A percentile compares a stretch with the other conserved stretches of the same genome.
Conservation (phyloP, 2,888 invertebrate genomes). For the Strigamia transsilvanica region DNA sequence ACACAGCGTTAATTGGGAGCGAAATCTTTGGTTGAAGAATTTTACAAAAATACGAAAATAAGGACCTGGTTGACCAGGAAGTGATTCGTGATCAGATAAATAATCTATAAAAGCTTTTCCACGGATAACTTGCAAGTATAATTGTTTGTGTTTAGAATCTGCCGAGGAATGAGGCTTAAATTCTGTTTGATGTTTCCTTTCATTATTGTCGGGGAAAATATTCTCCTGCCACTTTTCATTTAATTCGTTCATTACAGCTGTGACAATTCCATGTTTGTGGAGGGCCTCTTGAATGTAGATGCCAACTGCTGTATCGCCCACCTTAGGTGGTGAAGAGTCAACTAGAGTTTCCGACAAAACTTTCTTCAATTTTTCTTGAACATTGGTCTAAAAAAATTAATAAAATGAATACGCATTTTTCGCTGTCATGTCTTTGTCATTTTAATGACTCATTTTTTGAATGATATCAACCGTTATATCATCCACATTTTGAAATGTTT, state of each 20-base stretch:
- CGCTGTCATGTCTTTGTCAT: no score
- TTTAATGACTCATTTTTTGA: not conserved
- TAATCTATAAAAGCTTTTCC: constrained; percentile 50
- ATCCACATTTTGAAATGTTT: not conserved
- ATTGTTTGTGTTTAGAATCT: constrained; percentile 11
- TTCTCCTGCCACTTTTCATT: constrained; percentile 12
- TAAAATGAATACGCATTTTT: no score
- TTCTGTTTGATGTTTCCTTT: not conserved
- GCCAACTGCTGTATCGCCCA: not conserved
- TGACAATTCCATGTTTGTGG: constrained; percentile 17
- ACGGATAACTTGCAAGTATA: constrained; percentile 47
- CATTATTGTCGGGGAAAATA: not conserved
- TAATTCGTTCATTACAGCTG: constrained; percentile 10
- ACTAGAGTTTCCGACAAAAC: constrained; percentile 10
- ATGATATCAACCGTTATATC: not conserved
- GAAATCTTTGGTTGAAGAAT: constrained; percentile 48
- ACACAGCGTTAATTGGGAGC: constrained; percentile 43
- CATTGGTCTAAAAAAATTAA: constrained; percentile 9
- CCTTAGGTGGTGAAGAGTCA: not conserved
- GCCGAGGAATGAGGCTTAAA: not conserved
- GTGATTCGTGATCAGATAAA: constrained; percentile 9
- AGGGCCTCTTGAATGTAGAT: not conserved
- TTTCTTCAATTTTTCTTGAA: constrained; percentile 35
- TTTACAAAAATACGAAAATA: constrained; percentile 39
- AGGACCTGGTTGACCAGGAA: constrained; percentile 16